phyloP scores from a whole-genome alignment of 2,888 invertebrate species.

The Acleris holmiana region DNA sequence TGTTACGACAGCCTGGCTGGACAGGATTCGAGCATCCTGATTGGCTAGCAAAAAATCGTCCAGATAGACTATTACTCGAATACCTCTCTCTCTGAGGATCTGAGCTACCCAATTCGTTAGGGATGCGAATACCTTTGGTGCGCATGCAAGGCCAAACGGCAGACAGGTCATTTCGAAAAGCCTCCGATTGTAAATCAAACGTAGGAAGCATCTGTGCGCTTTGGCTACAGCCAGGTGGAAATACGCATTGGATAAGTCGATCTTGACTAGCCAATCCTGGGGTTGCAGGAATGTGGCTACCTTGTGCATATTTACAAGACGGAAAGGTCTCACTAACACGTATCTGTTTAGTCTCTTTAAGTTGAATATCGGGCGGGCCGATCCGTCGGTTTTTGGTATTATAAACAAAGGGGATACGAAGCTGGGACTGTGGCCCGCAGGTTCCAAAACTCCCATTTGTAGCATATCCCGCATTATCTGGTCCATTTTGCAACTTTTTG shows the following conservation, averaged over 20 bases:
- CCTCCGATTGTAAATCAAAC: background rate
- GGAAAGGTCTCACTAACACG: slow-evolving; percentile 21
- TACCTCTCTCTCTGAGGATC: background rate
- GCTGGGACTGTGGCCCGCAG: slow-evolving; percentile 1
- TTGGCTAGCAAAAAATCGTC: background rate
- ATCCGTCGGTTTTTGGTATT: slow-evolving; percentile 17
- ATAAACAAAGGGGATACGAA: slow-evolving; percentile 30
- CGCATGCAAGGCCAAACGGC: background rate
- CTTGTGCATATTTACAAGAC: slow-evolving; percentile 19
- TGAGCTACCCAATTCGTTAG: background rate
- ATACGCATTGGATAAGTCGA: background rate
- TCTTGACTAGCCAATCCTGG: slow-evolving; percentile 1
- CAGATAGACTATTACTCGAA: background rate
- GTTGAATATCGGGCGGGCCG: slow-evolving; percentile 25
- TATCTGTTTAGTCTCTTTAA: slow-evolving; percentile 30
- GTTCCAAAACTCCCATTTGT: slow-evolving; percentile 5
- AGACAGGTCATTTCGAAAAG: background rate
- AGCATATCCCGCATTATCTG: slow-evolving; percentile 1
- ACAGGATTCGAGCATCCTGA: background rate
- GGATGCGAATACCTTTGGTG: background rate
- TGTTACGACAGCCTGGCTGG: background rate
- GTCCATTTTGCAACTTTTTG: slow-evolving; percentile 1
- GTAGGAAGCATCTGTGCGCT: background rate
- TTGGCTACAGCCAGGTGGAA: background rate
- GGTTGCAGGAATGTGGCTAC: slow-evolving; percentile 13